Percentiles rank a stretch among this genome's conserved stretches.
Evolutionary conservation across 2,888 invertebrate species (phyloP).

Genomic region (Acronicta aceris): DNA sequence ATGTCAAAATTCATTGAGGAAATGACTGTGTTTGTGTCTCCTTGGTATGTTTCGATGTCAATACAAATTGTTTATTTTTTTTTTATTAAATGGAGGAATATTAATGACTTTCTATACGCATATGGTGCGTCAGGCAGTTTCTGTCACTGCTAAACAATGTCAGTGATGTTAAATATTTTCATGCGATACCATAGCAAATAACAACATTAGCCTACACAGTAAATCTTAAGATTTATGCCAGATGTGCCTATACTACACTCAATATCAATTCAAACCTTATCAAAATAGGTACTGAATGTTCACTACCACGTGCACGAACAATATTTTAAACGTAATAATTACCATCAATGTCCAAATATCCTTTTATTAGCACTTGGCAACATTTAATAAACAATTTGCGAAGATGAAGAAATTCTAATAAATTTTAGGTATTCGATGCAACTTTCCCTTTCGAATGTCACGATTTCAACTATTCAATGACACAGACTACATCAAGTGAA

Average conservation of each 20-base stretch:
- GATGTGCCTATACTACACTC: too few relatives aligned
- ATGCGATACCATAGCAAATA: too few relatives aligned
- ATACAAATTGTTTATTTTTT: too few relatives aligned
- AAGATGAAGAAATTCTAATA: slow-evolving; percentile 33
- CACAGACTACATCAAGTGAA: slow-evolving; percentile 36
- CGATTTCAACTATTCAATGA: slow-evolving; percentile 36
- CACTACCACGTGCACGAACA: neutral
- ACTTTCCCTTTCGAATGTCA: slow-evolving; percentile 40
- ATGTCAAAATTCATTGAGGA: slow-evolving; percentile 15
- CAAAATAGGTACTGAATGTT: too few relatives aligned
- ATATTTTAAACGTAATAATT: neutral
- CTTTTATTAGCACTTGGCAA: slow-evolving; percentile 13
- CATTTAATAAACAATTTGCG: slow-evolving; percentile 15
- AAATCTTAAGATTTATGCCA: too few relatives aligned
- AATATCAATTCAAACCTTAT: too few relatives aligned
- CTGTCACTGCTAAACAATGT: too few relatives aligned
- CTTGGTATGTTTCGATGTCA: too few relatives aligned
- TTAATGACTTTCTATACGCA: neutral
- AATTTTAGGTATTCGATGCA: slow-evolving; percentile 30
- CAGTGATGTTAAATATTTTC: too few relatives aligned
- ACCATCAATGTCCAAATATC: slow-evolving; percentile 4
- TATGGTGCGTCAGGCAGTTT: too few relatives aligned
- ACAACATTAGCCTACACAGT: too few relatives aligned
- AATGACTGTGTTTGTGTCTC: slow-evolving; percentile 5
- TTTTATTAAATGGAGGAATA: neutral